Conservation (phyloP, 2,113 vertebrate species). For the Colinus virginianus region DNA sequence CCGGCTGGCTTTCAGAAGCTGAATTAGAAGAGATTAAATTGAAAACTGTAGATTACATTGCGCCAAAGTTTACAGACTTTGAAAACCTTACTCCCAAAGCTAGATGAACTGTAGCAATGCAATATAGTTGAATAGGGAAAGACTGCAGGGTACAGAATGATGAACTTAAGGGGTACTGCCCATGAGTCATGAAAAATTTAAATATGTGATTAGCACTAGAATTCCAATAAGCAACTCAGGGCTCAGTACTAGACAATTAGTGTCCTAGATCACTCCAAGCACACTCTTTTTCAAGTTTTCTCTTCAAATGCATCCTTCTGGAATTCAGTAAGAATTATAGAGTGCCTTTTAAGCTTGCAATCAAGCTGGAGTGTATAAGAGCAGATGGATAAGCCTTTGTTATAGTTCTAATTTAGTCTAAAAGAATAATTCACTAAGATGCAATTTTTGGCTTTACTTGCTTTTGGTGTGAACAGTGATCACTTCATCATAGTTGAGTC, state of each 20-base stretch:
- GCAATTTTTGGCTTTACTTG: constrained; percentile 28
- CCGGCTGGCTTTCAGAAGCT: constrained; percentile 8
- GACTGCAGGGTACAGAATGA: not conserved
- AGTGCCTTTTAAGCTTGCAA: not conserved
- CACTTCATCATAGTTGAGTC: constrained; percentile 78
- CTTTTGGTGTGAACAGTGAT: constrained; percentile 70
- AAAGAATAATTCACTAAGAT: constrained; percentile 65
- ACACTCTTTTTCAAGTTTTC: not conserved
- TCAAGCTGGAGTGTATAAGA: not conserved
- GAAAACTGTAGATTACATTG: not conserved
- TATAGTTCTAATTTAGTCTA: not conserved
- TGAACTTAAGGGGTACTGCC: not conserved
- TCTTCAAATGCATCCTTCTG: not conserved
- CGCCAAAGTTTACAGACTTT: not conserved
- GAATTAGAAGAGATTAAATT: not conserved
- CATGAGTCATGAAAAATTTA: not conserved
- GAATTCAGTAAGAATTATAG: not conserved
- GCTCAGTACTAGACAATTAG: not conserved
- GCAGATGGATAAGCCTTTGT: not conserved
- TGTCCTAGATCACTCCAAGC: not conserved
- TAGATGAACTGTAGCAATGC: not conserved
- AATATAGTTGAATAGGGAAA: not conserved
- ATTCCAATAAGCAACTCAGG: not conserved
- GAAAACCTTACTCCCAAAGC: not conserved
- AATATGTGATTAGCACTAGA: not conserved